These are phyloP conservation scores for Patella pellucida DNA, from an alignment of 2,888 invertebrate genomes.

Conservation along the genomic window DNA sequence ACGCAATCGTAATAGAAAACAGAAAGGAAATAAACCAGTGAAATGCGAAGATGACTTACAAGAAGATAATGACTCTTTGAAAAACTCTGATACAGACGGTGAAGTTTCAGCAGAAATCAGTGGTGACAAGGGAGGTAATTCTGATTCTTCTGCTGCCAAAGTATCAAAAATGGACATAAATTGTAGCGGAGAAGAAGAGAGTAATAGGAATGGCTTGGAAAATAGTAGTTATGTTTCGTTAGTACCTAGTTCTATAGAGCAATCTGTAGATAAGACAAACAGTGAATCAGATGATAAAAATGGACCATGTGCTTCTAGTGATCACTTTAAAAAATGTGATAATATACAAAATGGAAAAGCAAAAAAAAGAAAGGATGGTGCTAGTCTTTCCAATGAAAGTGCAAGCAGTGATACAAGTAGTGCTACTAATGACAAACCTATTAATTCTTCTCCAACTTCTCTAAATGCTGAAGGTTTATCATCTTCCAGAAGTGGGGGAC, in stretches of 20 bases:
- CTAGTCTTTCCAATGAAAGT: neutral
- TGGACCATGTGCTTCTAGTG: neutral
- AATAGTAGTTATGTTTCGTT: neutral
- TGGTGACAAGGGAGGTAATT: neutral
- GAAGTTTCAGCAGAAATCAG: neutral
- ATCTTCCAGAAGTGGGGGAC: conserved; percentile 53
- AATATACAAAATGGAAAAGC: neutral
- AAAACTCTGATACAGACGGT: conserved; percentile 15
- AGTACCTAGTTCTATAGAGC: neutral
- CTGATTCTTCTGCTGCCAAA: neutral
- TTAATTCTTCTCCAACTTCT: neutral
- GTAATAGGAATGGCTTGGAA: neutral
- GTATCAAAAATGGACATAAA: neutral
- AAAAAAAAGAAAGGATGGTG: too few relatives aligned
- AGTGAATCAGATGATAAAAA: neutral
- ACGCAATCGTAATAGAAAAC: conserved; percentile 38
- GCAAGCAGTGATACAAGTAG: neutral
- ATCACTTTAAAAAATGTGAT: neutral
- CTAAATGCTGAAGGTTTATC: neutral
- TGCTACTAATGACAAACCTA: neutral
- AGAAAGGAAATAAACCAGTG: conserved; percentile 39
- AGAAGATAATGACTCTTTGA: conserved; percentile 10
- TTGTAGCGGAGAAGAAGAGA: neutral
- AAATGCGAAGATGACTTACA: conserved; percentile 21
- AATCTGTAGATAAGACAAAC: neutral